Evolutionary conservation across 2,797 vertebrate species (phyloP).

Genomic region (Clarias pachynema): DNA sequence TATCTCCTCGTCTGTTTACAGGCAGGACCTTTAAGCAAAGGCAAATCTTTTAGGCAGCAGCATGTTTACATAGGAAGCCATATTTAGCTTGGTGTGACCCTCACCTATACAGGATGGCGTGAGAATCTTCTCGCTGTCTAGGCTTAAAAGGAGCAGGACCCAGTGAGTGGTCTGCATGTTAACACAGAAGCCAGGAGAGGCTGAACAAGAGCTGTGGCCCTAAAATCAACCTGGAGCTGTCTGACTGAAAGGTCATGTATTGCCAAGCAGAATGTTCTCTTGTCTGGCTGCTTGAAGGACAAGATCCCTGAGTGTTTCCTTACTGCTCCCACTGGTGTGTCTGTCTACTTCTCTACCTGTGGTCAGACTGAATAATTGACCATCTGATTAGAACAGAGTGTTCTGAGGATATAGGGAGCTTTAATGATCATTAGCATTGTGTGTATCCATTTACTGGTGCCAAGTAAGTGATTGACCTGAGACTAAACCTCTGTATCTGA

Average conservation of each 20-base stretch:
- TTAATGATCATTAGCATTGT: constrained; percentile 45
- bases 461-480: neutral
- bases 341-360: constrained; percentile 38
- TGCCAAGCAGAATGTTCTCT: constrained; percentile 14
- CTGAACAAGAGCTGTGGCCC: neutral
- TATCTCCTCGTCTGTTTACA: constrained; percentile 17
- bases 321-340: constrained; percentile 26
- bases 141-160: constrained; percentile 1
- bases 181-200: neutral
- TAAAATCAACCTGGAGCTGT: neutral
- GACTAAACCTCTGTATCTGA: neutral
- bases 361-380: constrained; percentile 37
- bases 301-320: constrained; percentile 18
- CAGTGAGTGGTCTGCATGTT: neutral
- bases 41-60: neutral
- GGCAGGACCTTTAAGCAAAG: constrained; percentile 29
- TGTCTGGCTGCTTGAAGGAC: constrained; percentile 33
- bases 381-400: constrained; percentile 34
- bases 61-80: constrained; percentile 1
- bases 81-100: constrained; percentile 9
- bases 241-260: constrained; percentile 23
- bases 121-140: constrained; percentile 10
- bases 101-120: neutral
- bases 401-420: constrained; percentile 24
- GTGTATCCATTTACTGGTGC: constrained; percentile 4